phyloP scores from a whole-genome alignment of 2,797 vertebrate genomes.

The Varecia variegata region DNA sequence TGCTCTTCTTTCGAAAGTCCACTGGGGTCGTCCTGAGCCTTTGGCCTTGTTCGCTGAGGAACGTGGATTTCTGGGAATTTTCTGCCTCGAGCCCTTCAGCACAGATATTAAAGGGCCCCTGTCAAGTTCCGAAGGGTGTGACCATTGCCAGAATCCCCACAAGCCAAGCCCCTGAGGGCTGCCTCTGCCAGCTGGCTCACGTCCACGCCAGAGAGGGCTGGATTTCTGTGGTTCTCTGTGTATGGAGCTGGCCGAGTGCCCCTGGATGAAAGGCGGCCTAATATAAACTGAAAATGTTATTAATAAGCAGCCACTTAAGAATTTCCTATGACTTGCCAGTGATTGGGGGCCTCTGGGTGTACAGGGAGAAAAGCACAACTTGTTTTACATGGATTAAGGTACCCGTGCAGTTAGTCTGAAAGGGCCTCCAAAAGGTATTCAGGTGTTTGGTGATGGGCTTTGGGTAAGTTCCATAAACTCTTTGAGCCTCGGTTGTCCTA shows the following conservation, averaged over 20 bases:
- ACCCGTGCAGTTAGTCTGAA: neutral
- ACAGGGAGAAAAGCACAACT: conserved; percentile 31
- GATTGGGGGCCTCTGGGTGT: conserved; percentile 52
- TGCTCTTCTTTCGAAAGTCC: conserved; percentile 39
- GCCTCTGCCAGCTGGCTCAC: conserved; percentile 66
- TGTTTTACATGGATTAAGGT: conserved; percentile 58
- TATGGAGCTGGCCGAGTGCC: conserved; percentile 55
- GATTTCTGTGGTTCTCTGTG: conserved; percentile 69
- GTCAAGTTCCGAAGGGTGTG: conserved; percentile 69
- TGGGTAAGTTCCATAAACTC: neutral
- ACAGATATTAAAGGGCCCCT: conserved; percentile 61
- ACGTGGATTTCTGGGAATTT: conserved; percentile 65
- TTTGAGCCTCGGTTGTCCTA: conserved; percentile 6
- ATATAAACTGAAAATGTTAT: conserved; percentile 80
- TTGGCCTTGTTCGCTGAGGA: conserved; percentile 49
- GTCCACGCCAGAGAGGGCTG: conserved; percentile 64
- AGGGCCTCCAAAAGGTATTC: neutral
- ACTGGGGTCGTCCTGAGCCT: conserved; percentile 23
- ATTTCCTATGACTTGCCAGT: conserved; percentile 74
- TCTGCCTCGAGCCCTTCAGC: conserved; percentile 56
- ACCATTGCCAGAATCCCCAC: conserved; percentile 69
- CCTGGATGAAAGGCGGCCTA: conserved; percentile 74
- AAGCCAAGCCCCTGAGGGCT: conserved; percentile 62
- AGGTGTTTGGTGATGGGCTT: neutral
- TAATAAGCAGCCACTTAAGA: conserved; percentile 81